Evolutionary conservation across 2,113 vertebrate genomes (phyloP), one percentile per base, ranked within the genome.

Genomic region (Malurus cyaneus): DNA sequence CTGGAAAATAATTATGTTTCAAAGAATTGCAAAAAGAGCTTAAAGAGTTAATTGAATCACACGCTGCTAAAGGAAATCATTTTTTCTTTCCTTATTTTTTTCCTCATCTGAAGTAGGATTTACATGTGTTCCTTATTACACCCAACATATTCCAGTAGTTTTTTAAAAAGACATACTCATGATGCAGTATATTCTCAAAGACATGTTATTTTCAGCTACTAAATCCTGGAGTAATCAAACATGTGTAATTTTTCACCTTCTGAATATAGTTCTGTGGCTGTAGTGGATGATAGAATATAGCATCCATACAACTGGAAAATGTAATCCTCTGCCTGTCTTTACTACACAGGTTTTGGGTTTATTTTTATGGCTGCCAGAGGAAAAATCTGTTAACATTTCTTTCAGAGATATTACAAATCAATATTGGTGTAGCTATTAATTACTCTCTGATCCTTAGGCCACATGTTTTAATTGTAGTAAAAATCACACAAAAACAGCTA

Each of bases 121-220:
- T 95, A 59, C 80, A 67, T 84, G 64, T 93, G 88, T 93, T 96
- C 77, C 62, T 93, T 80, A 86, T 94, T 96, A 91, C 66, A 86
- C 29, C 56, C 60, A 92, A 59, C 34, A 34, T 92, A 71, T 54
- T 80, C 56, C 72, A 86, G 39, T 69, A 86, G 18, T 28, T 61
- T 85, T 85, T 67, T 34, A 29, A 59, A 67, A 88, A 96, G 67
- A 50, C 56, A 69, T 65, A 28, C n/a, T 62, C 36, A 31, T 73
- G 56, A 70, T 92, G 39, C 36, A 72, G 39, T 56, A 24, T 78
- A 54, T 93, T 93, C 73, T 93, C 8, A 11, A 88, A 86, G 47
- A 50, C 46, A 34, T 20, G 8, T 81, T 91, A 89, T 93, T 95
- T 95, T 94, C 92, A 94, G 88, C 34, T 72, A 57, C 90, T 92